A percentile compares a stretch with the other conserved stretches of the same genome.
phyloP scores from a whole-genome alignment of 1,140 invertebrate genomes.

The Palaemon carinicauda region DNA sequence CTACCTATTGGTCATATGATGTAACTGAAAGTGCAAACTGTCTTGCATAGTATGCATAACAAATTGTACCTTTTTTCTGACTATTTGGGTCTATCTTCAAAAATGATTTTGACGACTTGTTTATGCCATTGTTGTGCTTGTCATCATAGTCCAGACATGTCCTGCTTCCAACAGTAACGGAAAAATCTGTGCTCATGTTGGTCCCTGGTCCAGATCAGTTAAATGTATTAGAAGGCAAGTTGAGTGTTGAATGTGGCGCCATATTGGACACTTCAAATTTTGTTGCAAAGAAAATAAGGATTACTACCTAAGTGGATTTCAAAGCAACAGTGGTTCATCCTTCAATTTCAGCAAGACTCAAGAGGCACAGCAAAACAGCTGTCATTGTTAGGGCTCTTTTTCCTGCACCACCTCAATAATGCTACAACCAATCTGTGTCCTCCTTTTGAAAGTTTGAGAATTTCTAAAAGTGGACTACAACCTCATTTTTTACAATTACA shows the following conservation, averaged over 20 bases:
- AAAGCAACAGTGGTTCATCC: background rate
- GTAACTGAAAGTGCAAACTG: background rate
- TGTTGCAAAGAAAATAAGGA: background rate
- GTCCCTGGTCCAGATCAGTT: background rate
- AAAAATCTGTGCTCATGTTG: background rate
- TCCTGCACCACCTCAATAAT: background rate
- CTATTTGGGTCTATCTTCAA: background rate
- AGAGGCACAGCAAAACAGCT: background rate
- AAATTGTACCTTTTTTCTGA: background rate
- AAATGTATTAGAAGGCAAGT: background rate
- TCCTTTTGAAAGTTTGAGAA: background rate
- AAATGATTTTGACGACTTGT: background rate
- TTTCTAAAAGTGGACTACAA: background rate
- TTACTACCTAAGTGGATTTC: too few relatives aligned
- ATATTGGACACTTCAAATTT: background rate
- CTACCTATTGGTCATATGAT: background rate
- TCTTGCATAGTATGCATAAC: background rate
- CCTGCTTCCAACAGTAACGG: background rate
- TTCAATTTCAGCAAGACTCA: background rate
- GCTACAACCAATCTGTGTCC: background rate
- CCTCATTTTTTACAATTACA: background rate
- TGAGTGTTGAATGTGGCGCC: background rate
- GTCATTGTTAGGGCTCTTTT: background rate
- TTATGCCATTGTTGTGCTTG: background rate
- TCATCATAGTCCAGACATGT: background rate